Conservation (phyloP, 2,888 invertebrate species). For the Tachina lurida region DNA sequence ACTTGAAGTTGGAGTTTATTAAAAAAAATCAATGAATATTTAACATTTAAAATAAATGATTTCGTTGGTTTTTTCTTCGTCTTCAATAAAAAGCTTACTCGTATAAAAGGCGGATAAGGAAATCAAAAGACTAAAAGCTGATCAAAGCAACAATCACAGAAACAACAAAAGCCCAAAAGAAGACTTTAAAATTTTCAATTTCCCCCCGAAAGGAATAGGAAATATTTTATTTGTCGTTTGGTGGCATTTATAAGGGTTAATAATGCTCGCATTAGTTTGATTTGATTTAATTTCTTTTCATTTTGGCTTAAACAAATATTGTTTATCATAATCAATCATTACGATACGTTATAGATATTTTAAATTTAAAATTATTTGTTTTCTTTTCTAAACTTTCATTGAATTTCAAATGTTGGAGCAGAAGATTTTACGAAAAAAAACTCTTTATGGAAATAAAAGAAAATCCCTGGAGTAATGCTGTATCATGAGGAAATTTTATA, state of each 20-base stretch:
- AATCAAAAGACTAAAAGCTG: constrained; percentile 59
- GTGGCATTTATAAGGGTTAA: constrained; percentile 56
- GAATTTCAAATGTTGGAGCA: constrained; percentile 55
- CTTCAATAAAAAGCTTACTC: constrained; percentile 25
- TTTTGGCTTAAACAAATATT: constrained; percentile 65
- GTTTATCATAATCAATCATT: constrained; percentile 70
- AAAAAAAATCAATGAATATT: constrained; percentile 58
- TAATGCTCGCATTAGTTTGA: constrained; percentile 28
- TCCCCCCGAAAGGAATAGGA: constrained; percentile 16
- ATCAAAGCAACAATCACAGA: constrained; percentile 54
- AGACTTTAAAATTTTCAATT: constrained; percentile 49
- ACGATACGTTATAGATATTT: constrained; percentile 65
- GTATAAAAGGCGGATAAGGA: constrained; percentile 47
- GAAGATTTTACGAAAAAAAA: constrained; percentile 26
- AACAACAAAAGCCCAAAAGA: constrained; percentile 49
- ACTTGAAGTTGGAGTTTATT: constrained; percentile 3
- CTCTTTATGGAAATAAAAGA: constrained; percentile 40
- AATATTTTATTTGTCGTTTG: constrained; percentile 7
- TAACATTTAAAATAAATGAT: constrained; percentile 44
- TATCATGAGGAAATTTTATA: constrained; percentile 48
- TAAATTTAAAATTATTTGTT: constrained; percentile 63
- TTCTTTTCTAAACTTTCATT: constrained; percentile 42
- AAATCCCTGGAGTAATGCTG: constrained; percentile 61
- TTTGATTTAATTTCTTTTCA: constrained; percentile 46
- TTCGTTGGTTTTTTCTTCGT: constrained; percentile 1